Evolutionary conservation across 2,888 invertebrate genomes (phyloP).

Genomic region (Nudaria mundana): DNA sequence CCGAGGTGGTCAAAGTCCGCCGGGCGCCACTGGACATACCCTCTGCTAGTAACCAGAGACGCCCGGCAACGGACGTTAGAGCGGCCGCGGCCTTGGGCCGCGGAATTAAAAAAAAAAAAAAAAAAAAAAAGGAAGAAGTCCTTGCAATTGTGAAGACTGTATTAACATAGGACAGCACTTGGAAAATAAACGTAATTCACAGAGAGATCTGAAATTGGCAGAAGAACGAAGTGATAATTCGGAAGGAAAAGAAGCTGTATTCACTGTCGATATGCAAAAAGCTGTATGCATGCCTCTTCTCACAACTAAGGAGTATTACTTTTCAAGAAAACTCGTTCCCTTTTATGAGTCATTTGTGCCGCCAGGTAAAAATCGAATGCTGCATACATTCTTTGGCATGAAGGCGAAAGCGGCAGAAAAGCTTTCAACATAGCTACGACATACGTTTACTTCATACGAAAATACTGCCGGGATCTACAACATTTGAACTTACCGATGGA

Average conservation of each 20-base stretch:
- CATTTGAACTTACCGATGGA: constrained; percentile 3
- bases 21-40: no score
- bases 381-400: constrained; percentile 12
- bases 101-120: no score
- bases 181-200: constrained; percentile 6
- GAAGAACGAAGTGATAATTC: constrained; percentile 5
- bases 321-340: constrained; percentile 8
- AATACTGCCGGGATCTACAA: constrained; percentile 7
- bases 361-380: constrained; percentile 13
- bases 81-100: no score
- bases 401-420: constrained; percentile 14
- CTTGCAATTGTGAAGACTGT: constrained; percentile 9
- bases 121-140: no score
- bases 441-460: constrained; percentile 6
- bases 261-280: constrained; percentile 4
- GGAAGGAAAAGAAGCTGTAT: constrained; percentile 5
- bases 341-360: constrained; percentile 14
- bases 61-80: no score
- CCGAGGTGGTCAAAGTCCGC: no score
- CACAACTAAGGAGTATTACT: constrained; percentile 9
- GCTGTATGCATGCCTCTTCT: constrained; percentile 7
- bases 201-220: constrained; percentile 8
- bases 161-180: constrained; percentile 6
- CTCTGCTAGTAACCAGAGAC: no score
- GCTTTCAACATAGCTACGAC: constrained; percentile 8